phyloP scores from a whole-genome alignment of 2,113 vertebrate genomes.

The Emberiza fucata region DNA sequence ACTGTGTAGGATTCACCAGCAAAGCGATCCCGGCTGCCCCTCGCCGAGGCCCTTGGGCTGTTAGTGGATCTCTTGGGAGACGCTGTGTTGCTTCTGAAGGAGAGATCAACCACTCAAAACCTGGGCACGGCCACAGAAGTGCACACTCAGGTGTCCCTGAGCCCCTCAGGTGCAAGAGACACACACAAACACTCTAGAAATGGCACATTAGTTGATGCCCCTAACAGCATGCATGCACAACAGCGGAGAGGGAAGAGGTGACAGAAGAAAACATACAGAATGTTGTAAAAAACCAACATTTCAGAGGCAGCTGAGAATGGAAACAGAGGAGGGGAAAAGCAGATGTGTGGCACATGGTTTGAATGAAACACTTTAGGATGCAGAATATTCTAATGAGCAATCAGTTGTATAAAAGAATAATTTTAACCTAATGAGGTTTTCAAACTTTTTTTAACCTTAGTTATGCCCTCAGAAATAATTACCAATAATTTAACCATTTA shows the following conservation, averaged over 20 bases:
- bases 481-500: neutral
- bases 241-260: neutral
- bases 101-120: constrained; percentile 7
- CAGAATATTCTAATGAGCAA: neutral
- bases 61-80: constrained; percentile 83
- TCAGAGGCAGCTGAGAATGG: neutral
- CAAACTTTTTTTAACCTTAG: neutral
- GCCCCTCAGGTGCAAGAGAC: neutral
- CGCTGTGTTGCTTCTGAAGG: constrained; percentile 79
- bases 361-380: neutral
- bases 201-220: neutral
- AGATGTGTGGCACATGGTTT: neutral
- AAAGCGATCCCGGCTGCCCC: constrained; percentile 85
- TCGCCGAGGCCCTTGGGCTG: constrained; percentile 54
- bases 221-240: neutral
- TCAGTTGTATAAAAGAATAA: neutral
- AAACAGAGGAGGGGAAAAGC: neutral
- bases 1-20: constrained; percentile 95
- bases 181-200: neutral
- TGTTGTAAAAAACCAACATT: neutral
- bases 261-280: neutral
- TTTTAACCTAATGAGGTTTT: neutral
- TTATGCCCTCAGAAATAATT: neutral
- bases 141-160: neutral
- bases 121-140: neutral